Conservation (phyloP, 1,140 invertebrate genomes). For the Aphaenogaster floridana region DNA sequence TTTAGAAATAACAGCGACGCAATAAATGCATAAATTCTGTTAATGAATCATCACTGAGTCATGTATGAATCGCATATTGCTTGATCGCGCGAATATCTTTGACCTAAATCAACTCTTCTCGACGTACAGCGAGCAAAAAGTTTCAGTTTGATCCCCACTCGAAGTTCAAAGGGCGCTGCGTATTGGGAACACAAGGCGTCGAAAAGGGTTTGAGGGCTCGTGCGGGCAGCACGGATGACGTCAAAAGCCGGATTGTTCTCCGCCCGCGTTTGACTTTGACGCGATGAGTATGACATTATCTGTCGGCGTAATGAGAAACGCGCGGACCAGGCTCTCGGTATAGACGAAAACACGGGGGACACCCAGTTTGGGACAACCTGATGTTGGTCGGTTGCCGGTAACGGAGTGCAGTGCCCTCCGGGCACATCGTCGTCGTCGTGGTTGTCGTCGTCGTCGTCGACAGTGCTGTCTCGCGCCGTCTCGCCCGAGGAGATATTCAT, state of each 20-base stretch:
- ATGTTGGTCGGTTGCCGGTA: slow-evolving; percentile 20
- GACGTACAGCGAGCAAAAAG: background rate
- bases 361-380: background rate
- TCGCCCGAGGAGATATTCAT: slow-evolving; percentile 80
- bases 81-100: slow-evolving; percentile 19
- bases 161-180: slow-evolving; percentile 24
- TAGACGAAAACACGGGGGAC: slow-evolving; percentile 13
- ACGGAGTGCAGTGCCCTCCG: slow-evolving; percentile 76
- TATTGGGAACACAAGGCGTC: background rate
- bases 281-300: slow-evolving; percentile 37
- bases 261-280: slow-evolving; percentile 35
- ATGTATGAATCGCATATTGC: background rate
- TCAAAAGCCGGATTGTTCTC: slow-evolving; percentile 39
- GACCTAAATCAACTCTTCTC: slow-evolving; percentile 32
- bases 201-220: background rate
- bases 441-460: slow-evolving; percentile 58
- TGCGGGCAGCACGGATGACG: slow-evolving; percentile 1
- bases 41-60: background rate
- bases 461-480: slow-evolving; percentile 55
- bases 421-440: slow-evolving; percentile 52
- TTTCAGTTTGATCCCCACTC: slow-evolving; percentile 1
- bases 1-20: background rate
- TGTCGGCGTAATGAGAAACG: slow-evolving; percentile 40
- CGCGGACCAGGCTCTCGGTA: background rate
- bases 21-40: background rate